These are phyloP conservation scores for Resseliella maxima DNA, from an alignment of 2,888 invertebrate species.

Conservation along the genomic window DNA sequence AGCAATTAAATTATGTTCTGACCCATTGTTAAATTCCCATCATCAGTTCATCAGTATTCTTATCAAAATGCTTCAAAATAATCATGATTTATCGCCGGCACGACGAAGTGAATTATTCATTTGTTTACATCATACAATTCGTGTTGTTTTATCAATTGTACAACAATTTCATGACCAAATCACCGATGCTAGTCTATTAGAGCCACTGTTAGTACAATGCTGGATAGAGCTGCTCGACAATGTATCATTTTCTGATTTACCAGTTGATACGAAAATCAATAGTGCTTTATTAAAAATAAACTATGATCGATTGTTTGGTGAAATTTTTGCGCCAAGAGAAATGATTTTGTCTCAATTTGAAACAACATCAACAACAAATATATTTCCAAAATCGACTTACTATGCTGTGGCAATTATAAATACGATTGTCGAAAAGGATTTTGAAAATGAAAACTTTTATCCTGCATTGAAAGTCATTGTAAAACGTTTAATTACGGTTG, in stretches of 20 bases:
- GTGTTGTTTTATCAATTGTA: conserved; percentile 65
- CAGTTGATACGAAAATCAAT: conserved; percentile 76
- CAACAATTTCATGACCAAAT: conserved; percentile 64
- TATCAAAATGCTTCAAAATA: conserved; percentile 62
- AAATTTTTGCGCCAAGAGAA: conserved; percentile 57
- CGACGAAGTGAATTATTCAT: conserved; percentile 64
- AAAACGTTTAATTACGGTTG: conserved; percentile 60
- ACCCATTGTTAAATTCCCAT: conserved; percentile 60
- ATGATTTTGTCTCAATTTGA: background rate
- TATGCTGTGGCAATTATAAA: conserved; percentile 25
- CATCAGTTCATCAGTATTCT: conserved; percentile 62
- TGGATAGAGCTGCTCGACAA: conserved; percentile 64
- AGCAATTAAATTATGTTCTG: conserved; percentile 62
- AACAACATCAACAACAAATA: background rate
- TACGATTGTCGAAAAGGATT: background rate
- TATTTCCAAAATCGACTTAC: background rate
- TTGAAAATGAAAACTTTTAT: background rate
- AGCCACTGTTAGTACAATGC: conserved; percentile 62
- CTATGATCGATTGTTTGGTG: conserved; percentile 67
- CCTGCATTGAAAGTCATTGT: conserved; percentile 54
- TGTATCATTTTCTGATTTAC: conserved; percentile 67
- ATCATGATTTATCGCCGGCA: conserved; percentile 63
- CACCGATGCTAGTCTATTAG: conserved; percentile 58
- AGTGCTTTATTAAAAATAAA: conserved; percentile 72
- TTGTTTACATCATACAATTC: conserved; percentile 67